Evolutionary conservation across 2,888 invertebrate genomes (phyloP).

Genomic region (Mactromeris polynyma): DNA sequence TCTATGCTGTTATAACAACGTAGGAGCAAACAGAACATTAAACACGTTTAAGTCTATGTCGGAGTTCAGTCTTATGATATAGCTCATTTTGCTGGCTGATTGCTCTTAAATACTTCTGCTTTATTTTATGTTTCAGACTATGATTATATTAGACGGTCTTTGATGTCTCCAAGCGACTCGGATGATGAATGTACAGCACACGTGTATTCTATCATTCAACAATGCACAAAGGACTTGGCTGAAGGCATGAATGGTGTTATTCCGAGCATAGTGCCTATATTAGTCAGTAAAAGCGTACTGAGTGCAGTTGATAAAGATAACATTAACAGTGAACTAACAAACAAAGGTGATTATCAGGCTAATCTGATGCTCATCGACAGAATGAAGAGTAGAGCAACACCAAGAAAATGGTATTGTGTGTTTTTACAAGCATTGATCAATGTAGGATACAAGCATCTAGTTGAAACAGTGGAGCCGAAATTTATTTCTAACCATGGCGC

Average conservation of each 20-base stretch:
- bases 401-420: constrained; percentile 37
- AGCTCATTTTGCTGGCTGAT: no score
- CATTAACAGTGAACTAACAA: background rate
- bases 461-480: constrained; percentile 27
- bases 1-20: no score
- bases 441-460: background rate
- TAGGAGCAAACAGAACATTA: no score
- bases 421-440: constrained; percentile 21
- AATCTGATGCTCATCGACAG: constrained; percentile 29
- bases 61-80: no score
- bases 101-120: no score
- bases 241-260: background rate
- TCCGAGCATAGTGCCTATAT: background rate
- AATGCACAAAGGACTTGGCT: background rate
- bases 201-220: background rate
- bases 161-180: background rate
- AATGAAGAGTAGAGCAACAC: constrained; percentile 35
- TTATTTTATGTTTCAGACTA: background rate
- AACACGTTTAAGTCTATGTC: no score
- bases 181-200: background rate
- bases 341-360: constrained; percentile 10
- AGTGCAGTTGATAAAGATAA: constrained; percentile 5
- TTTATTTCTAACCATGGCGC: background rate
- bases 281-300: background rate
- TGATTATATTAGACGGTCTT: background rate